Evolutionary conservation across 1,140 invertebrate species (phyloP).

Genomic region (Brachionus paranguensis): DNA sequence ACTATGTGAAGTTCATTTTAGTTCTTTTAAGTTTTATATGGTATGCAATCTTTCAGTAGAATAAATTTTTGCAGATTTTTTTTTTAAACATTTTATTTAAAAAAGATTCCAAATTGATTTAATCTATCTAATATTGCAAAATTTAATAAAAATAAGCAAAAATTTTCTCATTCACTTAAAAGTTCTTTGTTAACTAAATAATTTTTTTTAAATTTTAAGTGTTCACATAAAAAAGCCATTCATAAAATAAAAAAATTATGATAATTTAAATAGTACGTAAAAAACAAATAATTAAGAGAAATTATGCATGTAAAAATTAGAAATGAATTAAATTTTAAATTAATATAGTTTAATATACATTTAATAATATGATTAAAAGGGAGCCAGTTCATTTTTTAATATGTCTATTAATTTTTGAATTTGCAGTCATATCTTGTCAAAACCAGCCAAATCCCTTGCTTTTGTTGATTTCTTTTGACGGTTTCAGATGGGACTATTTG

Average conservation of each 20-base stretch:
- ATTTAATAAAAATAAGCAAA: too few species aligned
- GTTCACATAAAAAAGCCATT: not conserved
- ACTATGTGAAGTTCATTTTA: too few species aligned
- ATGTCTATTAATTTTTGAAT: not conserved
- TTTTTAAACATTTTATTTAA: too few species aligned
- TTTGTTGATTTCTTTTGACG: slow-evolving; percentile 54
- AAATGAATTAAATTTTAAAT: too few species aligned
- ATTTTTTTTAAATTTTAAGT: too few species aligned
- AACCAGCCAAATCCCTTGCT: slow-evolving; percentile 42
- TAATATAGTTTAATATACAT: not conserved
- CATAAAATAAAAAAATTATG: not conserved
- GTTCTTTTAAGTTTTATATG: too few species aligned
- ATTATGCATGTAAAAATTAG: not conserved
- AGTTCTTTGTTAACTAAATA: too few species aligned
- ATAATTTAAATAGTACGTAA: not conserved
- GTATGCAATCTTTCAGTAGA: too few species aligned
- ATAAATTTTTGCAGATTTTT: too few species aligned
- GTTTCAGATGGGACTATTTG: slow-evolving; percentile 55
- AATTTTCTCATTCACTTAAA: too few species aligned
- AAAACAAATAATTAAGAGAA: not conserved
- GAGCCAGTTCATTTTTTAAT: not conserved
- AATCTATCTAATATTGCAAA: too few species aligned
- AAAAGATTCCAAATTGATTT: too few species aligned
- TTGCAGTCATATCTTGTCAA: not conserved
- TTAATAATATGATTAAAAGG: not conserved